Conservation (phyloP, 2,113 vertebrate genomes). For the Campylomormyrus tamandua region DNA sequence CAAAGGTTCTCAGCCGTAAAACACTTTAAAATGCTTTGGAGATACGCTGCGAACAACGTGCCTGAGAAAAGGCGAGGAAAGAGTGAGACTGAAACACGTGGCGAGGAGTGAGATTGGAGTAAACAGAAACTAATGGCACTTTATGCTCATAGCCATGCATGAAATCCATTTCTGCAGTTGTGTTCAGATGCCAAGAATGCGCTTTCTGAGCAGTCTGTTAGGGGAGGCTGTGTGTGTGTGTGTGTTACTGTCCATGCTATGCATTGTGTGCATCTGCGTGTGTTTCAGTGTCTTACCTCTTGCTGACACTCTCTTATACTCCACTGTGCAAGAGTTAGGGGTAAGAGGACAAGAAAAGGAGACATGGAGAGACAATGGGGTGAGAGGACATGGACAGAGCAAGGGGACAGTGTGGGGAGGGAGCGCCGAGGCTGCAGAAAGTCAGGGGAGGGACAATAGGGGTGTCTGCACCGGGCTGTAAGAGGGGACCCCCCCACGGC, state of each 20-base stretch:
- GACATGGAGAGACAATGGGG: background rate
- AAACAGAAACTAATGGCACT: background rate
- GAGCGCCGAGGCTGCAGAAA: background rate
- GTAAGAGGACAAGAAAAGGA: conserved; percentile 19
- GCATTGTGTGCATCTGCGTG: background rate
- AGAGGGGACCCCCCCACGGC: background rate
- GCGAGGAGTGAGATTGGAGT: background rate
- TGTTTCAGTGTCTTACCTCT: background rate
- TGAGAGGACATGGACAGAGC: background rate
- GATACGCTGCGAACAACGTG: background rate
- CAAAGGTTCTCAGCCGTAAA: background rate
- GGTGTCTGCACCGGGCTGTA: background rate
- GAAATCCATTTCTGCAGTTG: conserved; percentile 3
- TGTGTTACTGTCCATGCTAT: background rate
- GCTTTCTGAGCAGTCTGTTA: background rate
- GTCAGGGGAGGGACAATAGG: background rate
- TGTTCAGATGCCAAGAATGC: conserved; percentile 18
- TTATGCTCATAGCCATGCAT: background rate
- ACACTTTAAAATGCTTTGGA: background rate
- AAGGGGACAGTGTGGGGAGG: background rate
- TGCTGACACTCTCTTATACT: background rate
- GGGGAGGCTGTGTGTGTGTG: background rate
- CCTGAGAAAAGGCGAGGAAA: background rate
- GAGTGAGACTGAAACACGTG: background rate
- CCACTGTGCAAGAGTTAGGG: conserved; percentile 18